These are phyloP conservation scores for Unio delphinus DNA, from an alignment of 2,888 invertebrate genomes.

Conservation along the genomic window DNA sequence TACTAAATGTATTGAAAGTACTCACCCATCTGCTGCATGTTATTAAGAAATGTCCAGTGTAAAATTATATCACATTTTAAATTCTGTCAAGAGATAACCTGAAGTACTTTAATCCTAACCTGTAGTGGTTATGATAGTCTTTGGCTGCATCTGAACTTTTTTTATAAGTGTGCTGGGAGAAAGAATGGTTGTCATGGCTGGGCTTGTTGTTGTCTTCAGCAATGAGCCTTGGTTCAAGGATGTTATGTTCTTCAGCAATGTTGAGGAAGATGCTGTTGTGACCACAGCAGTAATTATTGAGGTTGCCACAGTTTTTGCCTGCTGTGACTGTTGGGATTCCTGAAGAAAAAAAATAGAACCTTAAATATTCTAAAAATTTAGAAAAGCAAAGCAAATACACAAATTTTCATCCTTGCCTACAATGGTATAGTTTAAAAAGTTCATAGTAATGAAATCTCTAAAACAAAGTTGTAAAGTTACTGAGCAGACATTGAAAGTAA, in stretches of 20 bases:
- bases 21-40: no score
- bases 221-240: slow-evolving; percentile 63
- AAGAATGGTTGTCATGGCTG: slow-evolving; percentile 42
- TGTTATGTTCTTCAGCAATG: slow-evolving; percentile 46
- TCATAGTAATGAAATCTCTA: no score
- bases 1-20: no score
- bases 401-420: no score
- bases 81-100: no score
- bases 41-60: no score
- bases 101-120: slow-evolving; percentile 13
- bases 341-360: neutral
- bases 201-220: slow-evolving; percentile 36
- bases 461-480: no score
- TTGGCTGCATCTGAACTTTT: slow-evolving; percentile 60
- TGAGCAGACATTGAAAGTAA: no score
- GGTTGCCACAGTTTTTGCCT: slow-evolving; percentile 12
- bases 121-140: slow-evolving; percentile 45
- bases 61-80: no score
- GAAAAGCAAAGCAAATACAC: no score
- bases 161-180: slow-evolving; percentile 43
- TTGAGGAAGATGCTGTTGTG: slow-evolving; percentile 28
- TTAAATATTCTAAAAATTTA: no score
- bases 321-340: slow-evolving; percentile 11
- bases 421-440: no score
- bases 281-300: slow-evolving; percentile 30